Evolutionary conservation across 2,888 invertebrate genomes (phyloP).

Genomic region (Drosophila ezoana): DNA sequence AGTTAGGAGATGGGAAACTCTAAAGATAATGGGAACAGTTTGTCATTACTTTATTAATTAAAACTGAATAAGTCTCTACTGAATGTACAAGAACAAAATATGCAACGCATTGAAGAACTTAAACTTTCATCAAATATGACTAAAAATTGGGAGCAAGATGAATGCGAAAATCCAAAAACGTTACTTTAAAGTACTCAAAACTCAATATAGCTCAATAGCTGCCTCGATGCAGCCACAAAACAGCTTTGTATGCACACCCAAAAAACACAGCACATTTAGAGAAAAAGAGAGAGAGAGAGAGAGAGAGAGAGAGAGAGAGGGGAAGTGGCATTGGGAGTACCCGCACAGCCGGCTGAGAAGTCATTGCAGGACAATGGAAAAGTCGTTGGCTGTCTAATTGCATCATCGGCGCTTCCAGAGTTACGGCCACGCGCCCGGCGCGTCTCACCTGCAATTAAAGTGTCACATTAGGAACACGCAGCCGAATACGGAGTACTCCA

Average conservation of each 20-base stretch:
- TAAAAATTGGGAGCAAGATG: too few species aligned
- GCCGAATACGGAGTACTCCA: conserved; percentile 20
- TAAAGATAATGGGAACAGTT: not conserved
- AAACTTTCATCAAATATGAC: too few species aligned
- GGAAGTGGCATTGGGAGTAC: conserved; percentile 1
- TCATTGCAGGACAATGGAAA: conserved; percentile 74
- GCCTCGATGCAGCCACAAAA: conserved; percentile 23
- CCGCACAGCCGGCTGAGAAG: conserved; percentile 56
- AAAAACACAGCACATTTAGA: conserved; percentile 26
- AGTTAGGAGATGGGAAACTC: not conserved
- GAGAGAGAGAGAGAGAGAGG: not conserved
- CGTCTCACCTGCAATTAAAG: conserved; percentile 84
- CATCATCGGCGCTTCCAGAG: conserved; percentile 59
- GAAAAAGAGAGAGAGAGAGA: too few species aligned
- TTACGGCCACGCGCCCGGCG: conserved; percentile 61
- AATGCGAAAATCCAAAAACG: too few species aligned
- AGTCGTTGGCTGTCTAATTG: conserved; percentile 77
- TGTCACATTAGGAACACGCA: conserved; percentile 79
- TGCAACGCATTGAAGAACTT: too few species aligned
- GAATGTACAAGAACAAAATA: too few species aligned
- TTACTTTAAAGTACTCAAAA: conserved; percentile 29
- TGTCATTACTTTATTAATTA: not conserved
- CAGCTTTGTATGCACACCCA: conserved; percentile 47
- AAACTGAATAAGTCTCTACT: not conserved
- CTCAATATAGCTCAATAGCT: conserved; percentile 41